Conservation (phyloP, 2,888 invertebrate species). For the Caenorhabditis afra region DNA sequence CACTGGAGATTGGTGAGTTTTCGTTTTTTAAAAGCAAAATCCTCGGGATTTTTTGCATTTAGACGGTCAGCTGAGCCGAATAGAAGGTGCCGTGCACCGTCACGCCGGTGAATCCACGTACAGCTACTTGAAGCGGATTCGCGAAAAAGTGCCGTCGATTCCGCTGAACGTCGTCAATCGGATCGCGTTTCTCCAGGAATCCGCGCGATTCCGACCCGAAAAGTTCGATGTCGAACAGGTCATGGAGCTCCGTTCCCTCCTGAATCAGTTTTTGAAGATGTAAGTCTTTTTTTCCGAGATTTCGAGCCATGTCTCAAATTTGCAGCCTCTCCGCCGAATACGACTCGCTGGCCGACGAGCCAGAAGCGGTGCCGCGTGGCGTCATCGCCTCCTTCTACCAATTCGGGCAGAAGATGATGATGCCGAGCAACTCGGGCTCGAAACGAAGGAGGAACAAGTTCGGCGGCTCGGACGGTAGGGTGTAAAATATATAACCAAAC, state of each 20-base stretch:
- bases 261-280: conserved; percentile 68
- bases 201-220: conserved; percentile 63
- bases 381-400: conserved; percentile 58
- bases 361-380: conserved; percentile 47
- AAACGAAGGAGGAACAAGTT: conserved; percentile 64
- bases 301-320: not conserved
- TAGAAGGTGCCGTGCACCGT: conserved; percentile 69
- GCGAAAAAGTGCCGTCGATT: conserved; percentile 62
- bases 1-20: conserved; percentile 71
- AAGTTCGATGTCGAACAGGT: conserved; percentile 67
- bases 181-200: conserved; percentile 70
- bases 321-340: conserved; percentile 53
- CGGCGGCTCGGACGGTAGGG: conserved; percentile 71
- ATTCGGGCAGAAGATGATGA: conserved; percentile 58
- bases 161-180: conserved; percentile 62
- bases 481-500: too few relatives aligned
- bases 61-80: conserved; percentile 71
- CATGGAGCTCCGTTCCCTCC: conserved; percentile 65
- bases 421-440: conserved; percentile 53
- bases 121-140: conserved; percentile 67
- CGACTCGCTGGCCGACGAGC: conserved; percentile 51
- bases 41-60: too few relatives aligned
- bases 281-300: conserved; percentile 25
- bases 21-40: not conserved
- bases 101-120: conserved; percentile 74